phyloP scores from a whole-genome alignment of 2,113 vertebrate genomes.

The Piliocolobus tephrosceles region DNA sequence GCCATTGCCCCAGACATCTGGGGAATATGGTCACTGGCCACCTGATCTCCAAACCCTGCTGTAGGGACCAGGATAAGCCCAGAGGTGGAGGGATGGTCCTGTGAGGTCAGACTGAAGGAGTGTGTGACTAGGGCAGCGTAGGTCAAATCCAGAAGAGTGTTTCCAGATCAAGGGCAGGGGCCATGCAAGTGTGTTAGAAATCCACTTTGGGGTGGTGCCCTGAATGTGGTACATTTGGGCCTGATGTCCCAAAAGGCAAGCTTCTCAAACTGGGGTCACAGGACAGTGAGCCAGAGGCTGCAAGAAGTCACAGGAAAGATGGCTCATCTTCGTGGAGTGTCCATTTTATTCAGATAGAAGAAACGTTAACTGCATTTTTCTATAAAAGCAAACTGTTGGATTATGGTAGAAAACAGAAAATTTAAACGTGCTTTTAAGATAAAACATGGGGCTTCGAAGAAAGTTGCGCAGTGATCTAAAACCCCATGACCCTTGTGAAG shows the following conservation, averaged over 20 bases:
- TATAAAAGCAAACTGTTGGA: neutral
- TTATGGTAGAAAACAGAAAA: neutral
- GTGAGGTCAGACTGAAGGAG: neutral
- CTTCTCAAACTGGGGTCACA: neutral
- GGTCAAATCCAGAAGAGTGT: neutral
- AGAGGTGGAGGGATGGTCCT: neutral
- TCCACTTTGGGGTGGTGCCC: neutral
- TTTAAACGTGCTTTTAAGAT: constrained; percentile 1
- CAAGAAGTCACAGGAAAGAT: neutral
- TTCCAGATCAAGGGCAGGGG: neutral
- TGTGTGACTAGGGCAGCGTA: neutral
- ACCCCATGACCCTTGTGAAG: neutral
- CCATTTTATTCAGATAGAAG: neutral
- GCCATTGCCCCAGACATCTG: neutral
- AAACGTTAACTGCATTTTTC: neutral
- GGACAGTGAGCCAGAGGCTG: neutral
- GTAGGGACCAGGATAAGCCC: neutral
- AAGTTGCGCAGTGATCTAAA: neutral
- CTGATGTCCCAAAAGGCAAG: neutral
- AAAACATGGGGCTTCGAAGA: neutral
- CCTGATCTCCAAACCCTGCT: neutral
- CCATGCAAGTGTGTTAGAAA: neutral
- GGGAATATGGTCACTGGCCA: neutral
- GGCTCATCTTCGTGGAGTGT: neutral
- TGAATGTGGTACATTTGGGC: neutral